A percentile compares a stretch with the other conserved stretches of the same genome.
Evolutionary conservation across 2,888 invertebrate genomes (phyloP).

Genomic region (Caenorhabditis virilis): DNA sequence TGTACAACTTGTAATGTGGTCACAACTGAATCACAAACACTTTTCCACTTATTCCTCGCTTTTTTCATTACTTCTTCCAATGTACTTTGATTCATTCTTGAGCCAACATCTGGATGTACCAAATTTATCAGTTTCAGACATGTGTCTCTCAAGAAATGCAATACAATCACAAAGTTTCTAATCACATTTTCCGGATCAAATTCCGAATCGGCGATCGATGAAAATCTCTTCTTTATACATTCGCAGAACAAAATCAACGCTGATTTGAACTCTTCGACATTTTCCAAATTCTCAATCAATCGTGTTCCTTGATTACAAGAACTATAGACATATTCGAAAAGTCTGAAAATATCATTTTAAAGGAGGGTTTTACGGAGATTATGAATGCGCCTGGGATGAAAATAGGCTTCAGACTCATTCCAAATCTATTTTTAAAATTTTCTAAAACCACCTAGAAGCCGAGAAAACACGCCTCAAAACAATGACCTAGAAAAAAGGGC

Average conservation of each 20-base stretch:
- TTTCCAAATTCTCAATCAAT: not conserved
- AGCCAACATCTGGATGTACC: slow-evolving; percentile 70
- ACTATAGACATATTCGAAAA: not conserved
- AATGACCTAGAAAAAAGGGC: too few species aligned
- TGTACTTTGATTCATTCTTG: not conserved
- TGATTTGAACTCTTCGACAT: slow-evolving; percentile 1
- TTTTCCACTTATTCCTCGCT: slow-evolving; percentile 17
- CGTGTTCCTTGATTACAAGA: not conserved
- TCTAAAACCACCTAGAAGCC: too few species aligned
- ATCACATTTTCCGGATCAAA: slow-evolving; percentile 14
- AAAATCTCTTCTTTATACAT: slow-evolving; percentile 8
- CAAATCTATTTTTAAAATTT: too few species aligned
- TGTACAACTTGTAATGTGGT: slow-evolving; percentile 82
- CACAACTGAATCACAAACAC: slow-evolving; percentile 72
- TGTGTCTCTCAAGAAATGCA: slow-evolving; percentile 71
- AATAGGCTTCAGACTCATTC: too few species aligned
- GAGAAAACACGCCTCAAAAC: too few species aligned
- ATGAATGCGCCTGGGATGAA: too few species aligned
- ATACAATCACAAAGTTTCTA: slow-evolving; percentile 11
- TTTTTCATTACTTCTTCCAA: not conserved
- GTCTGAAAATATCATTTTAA: too few species aligned
- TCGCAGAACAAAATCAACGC: slow-evolving; percentile 2
- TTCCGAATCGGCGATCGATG: slow-evolving; percentile 30
- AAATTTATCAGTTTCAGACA: slow-evolving; percentile 84
- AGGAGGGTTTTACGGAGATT: too few species aligned